These are phyloP conservation scores for Apaloderma vittatum DNA, from an alignment of 2,113 vertebrate species.

Conservation along the genomic window DNA sequence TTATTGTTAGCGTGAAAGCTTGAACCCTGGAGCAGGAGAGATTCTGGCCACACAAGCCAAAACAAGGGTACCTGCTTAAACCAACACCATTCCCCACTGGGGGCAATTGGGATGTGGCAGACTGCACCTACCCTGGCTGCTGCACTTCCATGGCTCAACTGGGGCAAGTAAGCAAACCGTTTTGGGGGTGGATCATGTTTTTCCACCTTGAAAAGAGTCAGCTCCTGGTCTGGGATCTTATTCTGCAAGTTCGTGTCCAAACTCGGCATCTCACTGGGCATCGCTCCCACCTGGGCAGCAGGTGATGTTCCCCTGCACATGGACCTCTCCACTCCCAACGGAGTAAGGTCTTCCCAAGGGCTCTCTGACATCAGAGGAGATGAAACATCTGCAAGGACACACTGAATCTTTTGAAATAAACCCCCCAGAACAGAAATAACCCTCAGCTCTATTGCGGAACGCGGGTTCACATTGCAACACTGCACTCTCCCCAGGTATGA, in stretches of 20 bases:
- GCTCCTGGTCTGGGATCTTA: neutral
- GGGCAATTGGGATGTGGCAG: fast-evolving
- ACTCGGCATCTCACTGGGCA: neutral
- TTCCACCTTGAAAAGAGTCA: neutral
- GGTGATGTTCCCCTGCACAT: fast-evolving
- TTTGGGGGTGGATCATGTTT: neutral
- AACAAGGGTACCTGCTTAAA: neutral
- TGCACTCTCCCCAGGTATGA: fast-evolving
- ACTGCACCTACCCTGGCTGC: neutral
- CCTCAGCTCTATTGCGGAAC: neutral
- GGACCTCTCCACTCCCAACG: neutral
- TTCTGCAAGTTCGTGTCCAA: neutral
- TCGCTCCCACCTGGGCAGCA: neutral
- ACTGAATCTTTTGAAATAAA: neutral
- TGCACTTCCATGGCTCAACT: neutral
- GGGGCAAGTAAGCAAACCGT: neutral
- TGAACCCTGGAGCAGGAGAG: neutral
- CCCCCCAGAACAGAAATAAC: neutral
- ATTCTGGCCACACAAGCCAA: neutral
- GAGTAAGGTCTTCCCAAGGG: neutral
- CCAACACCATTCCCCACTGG: fast-evolving
- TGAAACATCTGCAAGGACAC: neutral
- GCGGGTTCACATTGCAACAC: neutral
- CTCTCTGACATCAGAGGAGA: neutral
- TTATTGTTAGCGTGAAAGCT: neutral